Evolutionary conservation across 2,797 vertebrate genomes (phyloP).

Genomic region (Enteromius mattozi): DNA sequence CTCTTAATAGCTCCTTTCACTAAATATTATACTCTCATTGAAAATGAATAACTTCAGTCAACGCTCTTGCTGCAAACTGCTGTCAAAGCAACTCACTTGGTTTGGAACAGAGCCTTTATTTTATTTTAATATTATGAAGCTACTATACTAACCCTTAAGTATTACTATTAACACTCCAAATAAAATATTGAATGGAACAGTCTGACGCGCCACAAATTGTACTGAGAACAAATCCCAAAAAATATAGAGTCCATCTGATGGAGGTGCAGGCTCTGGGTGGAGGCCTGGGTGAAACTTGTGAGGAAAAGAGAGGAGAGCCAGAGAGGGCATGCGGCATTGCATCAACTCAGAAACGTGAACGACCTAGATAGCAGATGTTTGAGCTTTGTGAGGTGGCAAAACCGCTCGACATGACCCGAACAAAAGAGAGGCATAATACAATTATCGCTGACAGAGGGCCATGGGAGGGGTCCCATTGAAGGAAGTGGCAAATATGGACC

Average conservation of each 20-base stretch:
- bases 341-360: conserved; percentile 72
- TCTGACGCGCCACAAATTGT: neutral
- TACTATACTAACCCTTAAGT: neutral
- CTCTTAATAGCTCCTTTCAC: neutral
- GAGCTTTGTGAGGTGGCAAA: conserved; percentile 72
- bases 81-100: neutral
- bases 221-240: conserved; percentile 13
- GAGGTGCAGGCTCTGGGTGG: conserved; percentile 23
- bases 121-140: neutral
- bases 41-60: neutral
- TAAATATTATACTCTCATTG: neutral
- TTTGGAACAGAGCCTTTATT: neutral
- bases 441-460: conserved; percentile 64
- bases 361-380: conserved; percentile 74
- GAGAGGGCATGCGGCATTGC: conserved; percentile 67
- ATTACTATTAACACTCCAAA: neutral
- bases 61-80: neutral
- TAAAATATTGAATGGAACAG: neutral
- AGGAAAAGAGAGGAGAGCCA: conserved; percentile 25
- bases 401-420: conserved; percentile 70
- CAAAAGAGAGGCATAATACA: conserved; percentile 74
- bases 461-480: conserved; percentile 45
- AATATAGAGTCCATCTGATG: conserved; percentile 12
- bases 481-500: conserved; percentile 42
- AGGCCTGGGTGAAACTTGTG: conserved; percentile 25